Conservation (phyloP, 2,797 vertebrate genomes). For the Sitta carolinensis region DNA sequence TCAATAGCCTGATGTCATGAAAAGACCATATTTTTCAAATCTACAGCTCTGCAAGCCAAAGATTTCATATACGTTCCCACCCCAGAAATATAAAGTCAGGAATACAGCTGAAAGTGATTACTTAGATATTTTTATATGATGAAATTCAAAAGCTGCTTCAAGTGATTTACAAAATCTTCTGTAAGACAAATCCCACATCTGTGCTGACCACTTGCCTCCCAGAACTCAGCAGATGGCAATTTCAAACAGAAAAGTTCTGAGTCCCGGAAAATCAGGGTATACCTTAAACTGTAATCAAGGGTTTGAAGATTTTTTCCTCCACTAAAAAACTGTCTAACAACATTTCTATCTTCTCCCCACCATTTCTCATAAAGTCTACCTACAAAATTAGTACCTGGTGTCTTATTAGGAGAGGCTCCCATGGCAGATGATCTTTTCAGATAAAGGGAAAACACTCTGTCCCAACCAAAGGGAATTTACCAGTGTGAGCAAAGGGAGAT, state of each 20-base stretch:
- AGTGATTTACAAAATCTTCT: slow-evolving; percentile 54
- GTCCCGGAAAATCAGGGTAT: not conserved
- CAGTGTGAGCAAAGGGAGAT: not conserved
- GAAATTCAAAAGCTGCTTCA: slow-evolving; percentile 55
- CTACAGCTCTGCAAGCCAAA: not conserved
- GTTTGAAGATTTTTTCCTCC: not conserved
- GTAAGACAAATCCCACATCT: slow-evolving; percentile 63
- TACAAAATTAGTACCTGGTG: not conserved
- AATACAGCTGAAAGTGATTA: slow-evolving; percentile 63
- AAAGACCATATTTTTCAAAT: slow-evolving; percentile 59
- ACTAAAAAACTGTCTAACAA: not conserved
- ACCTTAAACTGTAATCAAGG: not conserved
- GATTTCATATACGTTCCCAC: slow-evolving; percentile 47
- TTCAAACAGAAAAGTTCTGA: not conserved
- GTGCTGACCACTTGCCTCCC: slow-evolving; percentile 47
- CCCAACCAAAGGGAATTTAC: not conserved
- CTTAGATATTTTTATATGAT: slow-evolving; percentile 46
- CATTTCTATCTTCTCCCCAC: not conserved
- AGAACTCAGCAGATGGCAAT: slow-evolving; percentile 55
- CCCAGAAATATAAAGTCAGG: slow-evolving; percentile 46
- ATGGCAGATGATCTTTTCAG: rapidly evolving
- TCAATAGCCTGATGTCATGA: slow-evolving; percentile 56
- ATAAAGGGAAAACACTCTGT: not conserved
- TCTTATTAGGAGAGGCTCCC: not conserved
- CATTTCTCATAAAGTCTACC: not conserved